These are phyloP conservation scores for Pampusana beccarii DNA, from an alignment of 2,113 vertebrate species.

Conservation along the genomic window DNA sequence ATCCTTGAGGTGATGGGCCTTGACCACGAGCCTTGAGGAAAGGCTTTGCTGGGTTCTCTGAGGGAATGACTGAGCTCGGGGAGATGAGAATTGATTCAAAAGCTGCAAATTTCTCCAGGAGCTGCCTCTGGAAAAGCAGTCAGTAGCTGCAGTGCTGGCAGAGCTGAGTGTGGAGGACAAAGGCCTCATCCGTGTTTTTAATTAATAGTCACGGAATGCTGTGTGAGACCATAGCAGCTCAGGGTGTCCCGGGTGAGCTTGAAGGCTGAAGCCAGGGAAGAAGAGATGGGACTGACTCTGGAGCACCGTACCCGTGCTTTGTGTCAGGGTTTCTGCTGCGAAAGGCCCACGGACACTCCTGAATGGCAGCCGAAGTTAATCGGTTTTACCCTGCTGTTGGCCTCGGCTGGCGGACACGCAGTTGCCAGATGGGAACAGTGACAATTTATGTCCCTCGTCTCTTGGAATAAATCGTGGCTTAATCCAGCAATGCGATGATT, in stretches of 20 bases:
- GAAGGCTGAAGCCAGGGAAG: background rate
- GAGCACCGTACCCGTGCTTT: too few species aligned
- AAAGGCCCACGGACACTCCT: accelerated
- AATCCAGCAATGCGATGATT: background rate
- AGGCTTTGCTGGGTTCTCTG: background rate
- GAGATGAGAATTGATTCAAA: background rate
- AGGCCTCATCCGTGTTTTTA: background rate
- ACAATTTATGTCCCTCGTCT: background rate
- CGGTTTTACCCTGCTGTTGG: background rate
- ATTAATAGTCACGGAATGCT: too few species aligned
- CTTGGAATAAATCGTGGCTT: background rate
- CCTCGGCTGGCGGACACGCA: background rate
- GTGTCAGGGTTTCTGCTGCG: accelerated
- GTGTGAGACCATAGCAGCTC: background rate
- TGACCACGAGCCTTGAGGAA: background rate
- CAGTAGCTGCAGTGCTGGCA: too few species aligned
- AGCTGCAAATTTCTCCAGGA: background rate
- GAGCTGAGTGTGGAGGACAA: accelerated
- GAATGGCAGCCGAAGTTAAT: background rate
- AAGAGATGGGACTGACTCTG: accelerated
- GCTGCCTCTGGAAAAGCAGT: background rate
- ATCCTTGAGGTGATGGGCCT: background rate
- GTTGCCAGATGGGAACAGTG: background rate
- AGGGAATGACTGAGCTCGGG: background rate
- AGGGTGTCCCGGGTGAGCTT: background rate